Conservation (phyloP, 1,140 invertebrate species). For the Chrysopa pallens region DNA sequence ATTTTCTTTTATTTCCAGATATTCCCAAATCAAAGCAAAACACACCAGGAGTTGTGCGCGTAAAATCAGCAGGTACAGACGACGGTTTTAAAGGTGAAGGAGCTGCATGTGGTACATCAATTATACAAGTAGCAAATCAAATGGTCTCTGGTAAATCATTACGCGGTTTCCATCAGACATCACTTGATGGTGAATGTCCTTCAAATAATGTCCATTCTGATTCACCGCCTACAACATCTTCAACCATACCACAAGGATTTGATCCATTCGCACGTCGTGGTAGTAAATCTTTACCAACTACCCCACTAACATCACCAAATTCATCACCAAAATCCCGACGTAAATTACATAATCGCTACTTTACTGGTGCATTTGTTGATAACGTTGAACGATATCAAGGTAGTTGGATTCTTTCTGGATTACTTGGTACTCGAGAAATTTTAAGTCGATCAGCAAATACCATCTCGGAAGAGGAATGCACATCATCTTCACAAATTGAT, state of each 20-base stretch:
- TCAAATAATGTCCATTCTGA: neutral
- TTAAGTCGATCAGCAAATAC: slow-evolving; percentile 5
- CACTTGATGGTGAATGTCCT: slow-evolving; percentile 13
- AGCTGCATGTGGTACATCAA: slow-evolving; percentile 47
- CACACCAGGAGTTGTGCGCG: too few species aligned
- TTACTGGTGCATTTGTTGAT: slow-evolving; percentile 24
- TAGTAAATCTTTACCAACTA: slow-evolving; percentile 48
- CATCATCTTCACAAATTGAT: slow-evolving; percentile 14
- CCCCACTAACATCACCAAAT: slow-evolving; percentile 38
- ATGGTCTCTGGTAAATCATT: slow-evolving; percentile 37
- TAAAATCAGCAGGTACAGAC: slow-evolving; percentile 41
- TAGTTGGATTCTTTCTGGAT: slow-evolving; percentile 30
- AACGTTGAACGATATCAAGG: slow-evolving; percentile 26
- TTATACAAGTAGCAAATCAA: slow-evolving; percentile 50
- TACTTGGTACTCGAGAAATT: slow-evolving; percentile 21
- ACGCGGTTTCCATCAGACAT: slow-evolving; percentile 13
- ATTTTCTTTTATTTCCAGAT: too few species aligned
- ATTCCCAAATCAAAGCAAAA: too few species aligned
- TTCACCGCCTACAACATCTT: slow-evolving; percentile 7
- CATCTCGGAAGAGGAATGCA: slow-evolving; percentile 18
- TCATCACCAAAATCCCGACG: slow-evolving; percentile 24
- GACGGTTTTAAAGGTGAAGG: slow-evolving; percentile 51
- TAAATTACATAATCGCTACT: slow-evolving; percentile 25
- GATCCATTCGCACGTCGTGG: slow-evolving; percentile 27
- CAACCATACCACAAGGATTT: slow-evolving; percentile 13